A percentile compares a stretch with the other conserved stretches of the same genome.
phyloP scores from a whole-genome alignment of 2,113 vertebrate genomes.

The Notothenia coriiceps region DNA sequence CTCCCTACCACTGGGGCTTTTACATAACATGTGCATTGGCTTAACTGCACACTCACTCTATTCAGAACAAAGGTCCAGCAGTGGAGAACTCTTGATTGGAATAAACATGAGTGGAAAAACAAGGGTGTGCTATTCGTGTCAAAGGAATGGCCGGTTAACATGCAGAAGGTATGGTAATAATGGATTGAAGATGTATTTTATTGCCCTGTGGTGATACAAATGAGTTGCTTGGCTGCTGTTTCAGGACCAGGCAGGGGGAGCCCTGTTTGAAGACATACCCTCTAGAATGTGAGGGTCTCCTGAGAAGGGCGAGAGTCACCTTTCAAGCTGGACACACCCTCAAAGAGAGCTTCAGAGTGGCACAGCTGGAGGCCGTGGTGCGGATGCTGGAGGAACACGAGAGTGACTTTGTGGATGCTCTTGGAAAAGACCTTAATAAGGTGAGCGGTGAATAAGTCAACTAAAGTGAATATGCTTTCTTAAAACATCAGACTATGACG shows the following conservation, averaged over 20 bases:
- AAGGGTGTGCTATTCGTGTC: slow-evolving; percentile 63
- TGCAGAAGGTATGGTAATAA: slow-evolving; percentile 66
- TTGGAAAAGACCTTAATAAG: slow-evolving; percentile 83
- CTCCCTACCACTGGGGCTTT: slow-evolving; percentile 28
- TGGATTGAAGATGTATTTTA: neutral
- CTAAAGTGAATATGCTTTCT: neutral
- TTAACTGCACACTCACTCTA: slow-evolving; percentile 32
- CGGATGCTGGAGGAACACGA: slow-evolving; percentile 82
- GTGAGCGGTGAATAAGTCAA: slow-evolving; percentile 45
- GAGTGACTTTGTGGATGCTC: slow-evolving; percentile 82
- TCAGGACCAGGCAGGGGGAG: slow-evolving; percentile 78
- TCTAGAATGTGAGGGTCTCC: slow-evolving; percentile 66
- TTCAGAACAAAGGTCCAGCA: slow-evolving; percentile 36
- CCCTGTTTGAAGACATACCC: slow-evolving; percentile 67
- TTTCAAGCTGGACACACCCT: slow-evolving; percentile 75
- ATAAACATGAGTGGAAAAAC: slow-evolving; percentile 65
- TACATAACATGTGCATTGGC: slow-evolving; percentile 20
- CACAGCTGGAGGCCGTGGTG: slow-evolving; percentile 81
- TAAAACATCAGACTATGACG: neutral
- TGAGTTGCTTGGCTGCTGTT: slow-evolving; percentile 15
- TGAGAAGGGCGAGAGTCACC: slow-evolving; percentile 76
- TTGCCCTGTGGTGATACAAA: neutral
- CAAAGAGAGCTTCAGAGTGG: slow-evolving; percentile 74
- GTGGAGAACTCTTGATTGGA: slow-evolving; percentile 18
- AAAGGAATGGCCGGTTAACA: slow-evolving; percentile 74